phyloP scores from a whole-genome alignment of 1,140 invertebrate species.

The Ips nitidus region DNA sequence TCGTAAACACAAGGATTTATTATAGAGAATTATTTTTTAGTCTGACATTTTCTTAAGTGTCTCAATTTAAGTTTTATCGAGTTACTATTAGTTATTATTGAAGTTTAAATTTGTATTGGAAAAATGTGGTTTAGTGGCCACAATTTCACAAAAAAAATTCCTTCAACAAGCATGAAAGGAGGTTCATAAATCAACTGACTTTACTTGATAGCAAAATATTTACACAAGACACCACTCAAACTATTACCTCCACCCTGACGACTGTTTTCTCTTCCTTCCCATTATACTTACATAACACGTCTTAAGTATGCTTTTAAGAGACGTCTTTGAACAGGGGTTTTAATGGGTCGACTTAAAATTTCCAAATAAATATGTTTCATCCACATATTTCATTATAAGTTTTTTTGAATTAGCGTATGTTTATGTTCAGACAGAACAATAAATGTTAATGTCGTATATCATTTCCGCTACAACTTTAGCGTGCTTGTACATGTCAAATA shows the following conservation, averaged over 20 bases:
- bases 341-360: slow-evolving; percentile 30
- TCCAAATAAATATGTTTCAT: background rate
- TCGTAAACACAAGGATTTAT: no score
- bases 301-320: slow-evolving; percentile 48
- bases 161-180: no score
- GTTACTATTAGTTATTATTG: no score
- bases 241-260: background rate
- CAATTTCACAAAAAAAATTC: no score
- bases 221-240: slow-evolving; percentile 22
- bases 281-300: slow-evolving; percentile 47
- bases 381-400: background rate
- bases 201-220: no score
- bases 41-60: no score
- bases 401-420: background rate
- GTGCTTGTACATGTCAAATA: slow-evolving; percentile 12
- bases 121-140: no score
- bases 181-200: no score
- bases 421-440: background rate
- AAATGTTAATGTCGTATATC: background rate
- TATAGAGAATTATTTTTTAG: no score
- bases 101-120: no score
- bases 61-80: no score
- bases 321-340: slow-evolving; percentile 26
- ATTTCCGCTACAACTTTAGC: background rate
- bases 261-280: slow-evolving; percentile 39